A percentile compares a stretch with the other conserved stretches of the same genome.
These are phyloP conservation scores for Gastracanthus pulcherrimus DNA, from an alignment of 2,888 invertebrate species.

Conservation along the genomic window DNA sequence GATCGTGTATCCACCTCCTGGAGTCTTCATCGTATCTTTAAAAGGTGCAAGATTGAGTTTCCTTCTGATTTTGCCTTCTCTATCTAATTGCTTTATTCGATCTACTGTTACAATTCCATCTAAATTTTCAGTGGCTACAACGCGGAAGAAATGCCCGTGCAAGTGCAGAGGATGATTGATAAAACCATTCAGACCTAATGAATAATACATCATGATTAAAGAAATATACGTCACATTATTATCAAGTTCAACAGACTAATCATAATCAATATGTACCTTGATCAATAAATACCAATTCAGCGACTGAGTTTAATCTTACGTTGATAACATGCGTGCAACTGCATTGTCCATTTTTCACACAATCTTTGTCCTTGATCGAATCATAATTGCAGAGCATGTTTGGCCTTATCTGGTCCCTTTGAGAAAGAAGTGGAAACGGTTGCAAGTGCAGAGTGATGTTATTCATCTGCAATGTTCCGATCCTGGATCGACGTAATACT, in stretches of 20 bases:
- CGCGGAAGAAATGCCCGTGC: slow-evolving; percentile 90
- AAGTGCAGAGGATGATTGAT: slow-evolving; percentile 88
- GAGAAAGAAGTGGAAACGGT: slow-evolving; percentile 85
- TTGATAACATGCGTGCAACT: neutral
- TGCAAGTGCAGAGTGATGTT: slow-evolving; percentile 90
- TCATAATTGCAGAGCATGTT: neutral
- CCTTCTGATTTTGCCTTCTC: slow-evolving; percentile 83
- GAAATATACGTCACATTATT: too few relatives aligned
- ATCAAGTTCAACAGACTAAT: too few relatives aligned
- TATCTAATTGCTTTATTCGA: slow-evolving; percentile 84
- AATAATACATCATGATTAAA: too few relatives aligned
- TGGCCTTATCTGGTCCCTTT: slow-evolving; percentile 70
- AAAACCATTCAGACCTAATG: neutral
- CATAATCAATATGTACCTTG: too few relatives aligned
- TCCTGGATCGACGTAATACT: slow-evolving; percentile 67
- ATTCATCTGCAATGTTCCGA: slow-evolving; percentile 91
- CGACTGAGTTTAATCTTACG: neutral
- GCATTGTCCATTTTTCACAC: neutral
- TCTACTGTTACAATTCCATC: slow-evolving; percentile 83
- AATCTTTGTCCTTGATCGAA: neutral
- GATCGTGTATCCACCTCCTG: slow-evolving; percentile 93
- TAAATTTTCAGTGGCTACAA: slow-evolving; percentile 87
- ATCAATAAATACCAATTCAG: neutral
- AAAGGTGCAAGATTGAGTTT: slow-evolving; percentile 86
- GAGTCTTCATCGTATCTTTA: slow-evolving; percentile 94